Conservation (phyloP, 2,113 vertebrate genomes). For the Phrynocephalus versicolor region DNA sequence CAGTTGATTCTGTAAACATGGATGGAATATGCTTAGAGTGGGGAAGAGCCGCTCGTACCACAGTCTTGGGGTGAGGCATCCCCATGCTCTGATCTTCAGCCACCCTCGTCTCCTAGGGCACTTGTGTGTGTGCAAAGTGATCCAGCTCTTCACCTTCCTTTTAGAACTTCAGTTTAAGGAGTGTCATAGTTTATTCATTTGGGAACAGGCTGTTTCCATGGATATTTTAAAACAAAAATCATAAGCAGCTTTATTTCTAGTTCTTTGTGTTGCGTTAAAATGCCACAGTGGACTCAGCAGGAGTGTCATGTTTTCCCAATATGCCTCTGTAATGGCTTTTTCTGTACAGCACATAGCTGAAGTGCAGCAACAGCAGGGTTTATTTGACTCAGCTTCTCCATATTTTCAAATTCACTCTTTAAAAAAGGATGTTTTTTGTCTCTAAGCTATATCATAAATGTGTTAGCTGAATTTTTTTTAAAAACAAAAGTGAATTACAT, state of each 20-base stretch:
- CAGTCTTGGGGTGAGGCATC: too few relatives aligned
- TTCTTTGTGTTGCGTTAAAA: slow-evolving; percentile 11
- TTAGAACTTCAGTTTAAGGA: background rate
- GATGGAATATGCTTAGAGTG: background rate
- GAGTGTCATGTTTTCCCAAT: background rate
- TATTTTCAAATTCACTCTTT: background rate
- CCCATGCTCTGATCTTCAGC: too few relatives aligned
- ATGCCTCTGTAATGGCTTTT: slow-evolving; percentile 17
- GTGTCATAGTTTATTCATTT: slow-evolving; percentile 17
- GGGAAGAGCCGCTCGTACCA: too few relatives aligned
- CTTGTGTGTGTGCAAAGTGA: background rate
- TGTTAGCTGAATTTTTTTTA: background rate
- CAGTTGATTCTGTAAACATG: too few relatives aligned
- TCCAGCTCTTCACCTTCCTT: background rate
- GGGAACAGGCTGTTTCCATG: slow-evolving; percentile 15
- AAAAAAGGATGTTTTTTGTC: background rate
- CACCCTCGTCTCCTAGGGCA: background rate
- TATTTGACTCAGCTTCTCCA: accelerated
- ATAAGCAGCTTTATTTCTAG: background rate
- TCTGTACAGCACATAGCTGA: slow-evolving; percentile 17
- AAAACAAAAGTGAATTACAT: background rate
- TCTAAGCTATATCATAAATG: background rate
- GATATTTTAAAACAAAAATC: slow-evolving; percentile 33
- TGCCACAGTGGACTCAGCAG: background rate
- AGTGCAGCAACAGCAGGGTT: background rate